Evolutionary conservation across 2,113 vertebrate species (phyloP), one percentile per base, ranked within the genome.

Genomic region (Apodemus sylvaticus): DNA sequence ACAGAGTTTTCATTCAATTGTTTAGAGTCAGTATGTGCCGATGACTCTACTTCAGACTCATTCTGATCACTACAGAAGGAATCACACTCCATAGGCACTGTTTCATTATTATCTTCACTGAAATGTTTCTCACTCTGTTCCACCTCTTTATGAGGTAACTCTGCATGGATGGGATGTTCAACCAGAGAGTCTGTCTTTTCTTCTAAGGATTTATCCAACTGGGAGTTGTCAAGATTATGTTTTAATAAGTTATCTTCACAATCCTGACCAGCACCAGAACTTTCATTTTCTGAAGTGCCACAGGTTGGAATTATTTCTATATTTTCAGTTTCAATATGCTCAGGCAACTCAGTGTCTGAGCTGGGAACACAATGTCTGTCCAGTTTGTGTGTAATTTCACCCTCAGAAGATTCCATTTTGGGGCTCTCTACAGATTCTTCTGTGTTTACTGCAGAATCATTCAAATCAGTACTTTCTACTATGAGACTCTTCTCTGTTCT

Each of bases 1-100:
- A 93, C 48, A 45, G 94, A 94, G 58, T 95, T 97, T 76, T 79
- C 34, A 94, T 91, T 89, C 88, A 86, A 62, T 81, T 98, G 96
- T 96, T 97, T 96, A 95, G 48, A 62, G 68, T 92, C 96, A 94
- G 94, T 90, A 98, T 48, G 92, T 76, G 96, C 58, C 42, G 97
- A 89, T n/a, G 97, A 96, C 79, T 99, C 98, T 78, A 95, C n/a
- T 48, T 98, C 98, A 96, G 94, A 89, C 77, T 98, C 98, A 77
- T 97, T 99, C 60, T 98, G 98, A 53, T 99, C 99, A 96, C 99
- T 99, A 70, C 97, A 98, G 94, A 99, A 98, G 19, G 99, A 99
- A 68, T 99, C 99, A 95, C 99, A 99, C 90, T 99, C 99, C 99
- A 99, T 99, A 14, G 99, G 98, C 94, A 99, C 98, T 70, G 98